These are phyloP conservation scores for Nycticorax nycticorax DNA, from an alignment of 2,113 vertebrate species.

Conservation along the genomic window DNA sequence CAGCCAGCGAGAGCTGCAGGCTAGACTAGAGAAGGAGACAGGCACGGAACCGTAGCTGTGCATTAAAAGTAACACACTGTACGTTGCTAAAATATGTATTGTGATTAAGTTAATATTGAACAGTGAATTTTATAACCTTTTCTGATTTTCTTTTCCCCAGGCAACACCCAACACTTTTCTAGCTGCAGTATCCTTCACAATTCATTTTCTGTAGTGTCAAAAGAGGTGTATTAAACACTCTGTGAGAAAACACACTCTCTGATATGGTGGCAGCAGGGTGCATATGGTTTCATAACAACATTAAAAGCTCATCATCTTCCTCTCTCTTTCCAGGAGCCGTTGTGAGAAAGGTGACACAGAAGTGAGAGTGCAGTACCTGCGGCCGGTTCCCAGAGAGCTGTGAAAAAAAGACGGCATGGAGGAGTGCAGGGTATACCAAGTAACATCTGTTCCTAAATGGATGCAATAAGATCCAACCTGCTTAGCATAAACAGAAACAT, in stretches of 20 bases:
- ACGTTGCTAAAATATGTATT: conserved; percentile 38
- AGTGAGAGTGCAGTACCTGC: not conserved
- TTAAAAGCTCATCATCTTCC: conserved; percentile 44
- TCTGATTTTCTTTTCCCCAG: conserved; percentile 46
- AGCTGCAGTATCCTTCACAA: not conserved
- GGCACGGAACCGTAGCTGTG: not conserved
- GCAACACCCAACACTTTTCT: conserved; percentile 40
- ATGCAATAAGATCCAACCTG: not conserved
- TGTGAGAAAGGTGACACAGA: not conserved
- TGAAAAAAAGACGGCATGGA: not conserved
- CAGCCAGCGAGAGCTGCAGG: conserved; percentile 7
- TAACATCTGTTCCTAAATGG: conserved; percentile 51
- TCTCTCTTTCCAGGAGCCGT: conserved; percentile 31
- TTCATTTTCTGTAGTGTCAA: conserved; percentile 5
- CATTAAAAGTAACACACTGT: not conserved
- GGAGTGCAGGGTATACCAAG: not conserved
- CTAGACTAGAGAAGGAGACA: conserved; percentile 12
- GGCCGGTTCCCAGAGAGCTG: not conserved
- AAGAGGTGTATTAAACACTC: conserved; percentile 34
- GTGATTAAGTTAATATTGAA: conserved; percentile 53
- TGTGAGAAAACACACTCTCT: not conserved
- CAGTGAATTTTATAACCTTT: conserved; percentile 8
- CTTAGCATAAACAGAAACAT: conserved; percentile 1
- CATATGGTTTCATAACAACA: conserved; percentile 19
- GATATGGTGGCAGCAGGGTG: conserved; percentile 8